Conservation (phyloP, 2,888 invertebrate species). For the Oegoconia quadripuncta region DNA sequence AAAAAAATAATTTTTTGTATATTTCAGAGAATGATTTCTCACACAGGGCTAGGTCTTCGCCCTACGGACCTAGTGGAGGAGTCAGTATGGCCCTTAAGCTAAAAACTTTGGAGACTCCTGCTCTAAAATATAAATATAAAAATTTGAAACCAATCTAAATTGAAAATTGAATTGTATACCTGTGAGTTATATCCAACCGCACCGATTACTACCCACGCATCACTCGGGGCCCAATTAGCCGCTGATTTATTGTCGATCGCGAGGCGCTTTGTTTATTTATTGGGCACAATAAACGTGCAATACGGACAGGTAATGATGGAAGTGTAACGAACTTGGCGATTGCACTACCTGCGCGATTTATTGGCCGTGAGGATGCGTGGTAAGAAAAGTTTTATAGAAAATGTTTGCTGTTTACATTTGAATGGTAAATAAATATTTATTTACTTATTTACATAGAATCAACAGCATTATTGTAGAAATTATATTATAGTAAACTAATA, state of each 20-base stretch:
- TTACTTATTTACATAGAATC: too few species aligned
- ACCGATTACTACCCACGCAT: conserved; percentile 9
- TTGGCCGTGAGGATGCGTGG: too few species aligned
- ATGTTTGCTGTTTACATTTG: too few species aligned
- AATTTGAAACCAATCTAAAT: neutral
- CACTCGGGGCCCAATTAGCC: conserved; percentile 10
- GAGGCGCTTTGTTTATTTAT: conserved; percentile 4
- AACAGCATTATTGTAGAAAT: too few species aligned
- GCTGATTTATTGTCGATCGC: conserved; percentile 10
- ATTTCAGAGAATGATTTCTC: too few species aligned
- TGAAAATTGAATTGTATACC: conserved; percentile 2
- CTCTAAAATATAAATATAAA: conserved; percentile 3
- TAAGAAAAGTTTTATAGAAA: too few species aligned
- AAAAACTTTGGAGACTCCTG: neutral
- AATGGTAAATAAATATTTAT: too few species aligned
- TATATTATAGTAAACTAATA: too few species aligned
- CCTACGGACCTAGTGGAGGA: too few species aligned
- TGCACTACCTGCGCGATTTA: neutral
- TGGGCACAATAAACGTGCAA: neutral
- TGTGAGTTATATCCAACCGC: conserved; percentile 6
- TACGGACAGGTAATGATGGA: neutral
- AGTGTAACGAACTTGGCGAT: neutral
- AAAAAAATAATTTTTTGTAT: too few species aligned
- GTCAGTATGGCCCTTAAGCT: too few species aligned
- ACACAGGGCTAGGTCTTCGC: too few species aligned